Base-by-base conservation (phyloP, 2,888 invertebrate genomes). In the Agrochola macilenta region DNA sequence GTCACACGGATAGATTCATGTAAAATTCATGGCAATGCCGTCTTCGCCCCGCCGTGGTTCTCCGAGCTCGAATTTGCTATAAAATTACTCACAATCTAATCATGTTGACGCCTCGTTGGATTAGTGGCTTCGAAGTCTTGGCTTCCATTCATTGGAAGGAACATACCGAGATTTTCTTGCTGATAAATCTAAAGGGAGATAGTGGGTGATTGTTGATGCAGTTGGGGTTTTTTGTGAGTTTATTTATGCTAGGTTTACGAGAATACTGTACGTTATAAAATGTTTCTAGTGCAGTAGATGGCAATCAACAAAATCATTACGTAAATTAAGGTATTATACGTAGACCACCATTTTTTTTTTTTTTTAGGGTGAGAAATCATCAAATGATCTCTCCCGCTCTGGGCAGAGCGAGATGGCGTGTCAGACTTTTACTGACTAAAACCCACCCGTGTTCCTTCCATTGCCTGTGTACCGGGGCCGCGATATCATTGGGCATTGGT, bases 61-160 rank as follows among this genome's bases (percentile, higher is more conserved):
- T 88, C 88, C 85, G 87, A 89, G 89, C 90, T 91, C 88, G 94
- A 94, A 94, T 95, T 93, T 91, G 91, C 93, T 93, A 94, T 94
- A 93, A 94, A 95, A 95, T 95, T 95, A 95, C 95, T 92, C 90
- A 81, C 90, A 91, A 93, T 94, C 93, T 95, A 95, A 95, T 95
- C 94, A 93, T 91, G 93, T 95, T 95, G 90, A 92, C 89, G 89
- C 89, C 90, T 90, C 89, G 89, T 90, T 82, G 88, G 88, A 88
- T 88, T 89, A 88, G 88, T 88, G 85, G 88, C 84, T 88, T 84
- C 85, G 64, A 79, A 87, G 83, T 81, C 88, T 78, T 87, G 81
- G 77, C 72, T 87, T 75, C 79, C 89, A 85, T 89, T 89, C 88
- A 87, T 86, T 76, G 79, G 81, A 68, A 84, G 76, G 82, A 78